Percentiles rank a stretch among this genome's conserved stretches.
Evolutionary conservation across 2,888 invertebrate species (phyloP).

Genomic region (Acronicta aceris): DNA sequence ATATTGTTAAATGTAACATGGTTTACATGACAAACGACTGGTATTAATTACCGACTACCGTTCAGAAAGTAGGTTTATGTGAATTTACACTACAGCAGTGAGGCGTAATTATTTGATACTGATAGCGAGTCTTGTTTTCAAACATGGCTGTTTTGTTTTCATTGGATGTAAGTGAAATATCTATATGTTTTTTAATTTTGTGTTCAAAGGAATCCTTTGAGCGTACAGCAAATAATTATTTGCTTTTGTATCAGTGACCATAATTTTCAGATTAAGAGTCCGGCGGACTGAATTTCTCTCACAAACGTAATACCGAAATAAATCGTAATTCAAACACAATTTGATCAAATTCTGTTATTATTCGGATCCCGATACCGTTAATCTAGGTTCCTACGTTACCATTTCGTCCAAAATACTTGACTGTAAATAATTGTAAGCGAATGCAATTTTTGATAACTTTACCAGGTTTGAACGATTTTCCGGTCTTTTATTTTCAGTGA

Average conservation of each 20-base stretch:
- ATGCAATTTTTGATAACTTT: no score
- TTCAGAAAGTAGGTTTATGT: slow-evolving; percentile 19
- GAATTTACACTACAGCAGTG: slow-evolving; percentile 34
- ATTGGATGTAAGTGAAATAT: neutral
- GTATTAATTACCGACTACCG: slow-evolving; percentile 32
- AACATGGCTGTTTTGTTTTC: slow-evolving; percentile 10
- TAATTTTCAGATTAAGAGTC: no score
- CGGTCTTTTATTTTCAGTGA: no score
- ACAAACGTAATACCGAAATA: no score
- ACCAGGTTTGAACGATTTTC: no score
- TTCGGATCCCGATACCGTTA: no score
- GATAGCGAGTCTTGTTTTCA: slow-evolving; percentile 26
- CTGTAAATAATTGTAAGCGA: no score
- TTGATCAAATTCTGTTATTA: no score
- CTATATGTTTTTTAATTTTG: neutral
- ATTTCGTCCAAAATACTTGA: no score
- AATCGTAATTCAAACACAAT: no score
- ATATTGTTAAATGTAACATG: slow-evolving; percentile 14
- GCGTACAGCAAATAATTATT: neutral
- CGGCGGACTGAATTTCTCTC: no score
- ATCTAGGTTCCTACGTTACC: no score
- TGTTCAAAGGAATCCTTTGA: neutral
- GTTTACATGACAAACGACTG: slow-evolving; percentile 22
- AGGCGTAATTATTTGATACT: slow-evolving; percentile 30
- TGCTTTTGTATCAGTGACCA: neutral